Percentiles rank a stretch among this genome's conserved stretches.
These are phyloP conservation scores for Lasioglossum baleicum DNA, from an alignment of 1,140 invertebrate genomes.

Conservation along the genomic window DNA sequence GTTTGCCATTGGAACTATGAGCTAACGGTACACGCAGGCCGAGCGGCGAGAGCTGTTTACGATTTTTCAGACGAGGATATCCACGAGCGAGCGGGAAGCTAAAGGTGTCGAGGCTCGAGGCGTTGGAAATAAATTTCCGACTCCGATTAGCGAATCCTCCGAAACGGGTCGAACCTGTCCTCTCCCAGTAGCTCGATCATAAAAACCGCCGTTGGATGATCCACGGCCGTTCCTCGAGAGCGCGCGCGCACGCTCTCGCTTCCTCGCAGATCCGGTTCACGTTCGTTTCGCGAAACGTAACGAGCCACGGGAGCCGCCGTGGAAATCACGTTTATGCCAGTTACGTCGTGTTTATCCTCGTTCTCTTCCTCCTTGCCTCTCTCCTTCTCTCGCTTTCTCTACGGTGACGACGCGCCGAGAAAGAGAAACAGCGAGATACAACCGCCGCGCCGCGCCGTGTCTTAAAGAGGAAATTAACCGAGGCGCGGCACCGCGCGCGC, in stretches of 20 bases:
- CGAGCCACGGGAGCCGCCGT: not conserved
- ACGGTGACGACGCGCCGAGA: too few relatives aligned
- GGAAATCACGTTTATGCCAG: not conserved
- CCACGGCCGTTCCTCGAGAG: not conserved
- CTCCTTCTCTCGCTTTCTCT: not conserved
- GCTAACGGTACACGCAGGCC: conserved; percentile 69
- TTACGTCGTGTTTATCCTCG: not conserved
- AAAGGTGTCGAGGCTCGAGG: conserved; percentile 4
- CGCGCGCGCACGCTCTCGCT: not conserved
- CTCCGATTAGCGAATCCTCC: conserved; percentile 27
- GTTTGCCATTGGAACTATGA: conserved; percentile 42
- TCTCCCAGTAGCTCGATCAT: conserved; percentile 10
- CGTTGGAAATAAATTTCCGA: conserved; percentile 44
- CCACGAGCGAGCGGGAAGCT: conserved; percentile 45
- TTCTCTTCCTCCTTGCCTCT: not conserved
- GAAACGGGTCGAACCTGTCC: not conserved
- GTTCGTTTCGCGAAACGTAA: conserved; percentile 3
- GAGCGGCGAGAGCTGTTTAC: conserved; percentile 28
- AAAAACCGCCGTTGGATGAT: conserved; percentile 8
- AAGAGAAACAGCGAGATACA: too few relatives aligned
- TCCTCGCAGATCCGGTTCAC: too few relatives aligned
- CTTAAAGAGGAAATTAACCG: conserved; percentile 18
- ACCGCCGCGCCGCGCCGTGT: not conserved
- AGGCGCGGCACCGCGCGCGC: not conserved
- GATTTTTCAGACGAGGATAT: conserved; percentile 38